Conservation (phyloP, 1,140 invertebrate genomes). For the Nephila pilipes region DNA sequence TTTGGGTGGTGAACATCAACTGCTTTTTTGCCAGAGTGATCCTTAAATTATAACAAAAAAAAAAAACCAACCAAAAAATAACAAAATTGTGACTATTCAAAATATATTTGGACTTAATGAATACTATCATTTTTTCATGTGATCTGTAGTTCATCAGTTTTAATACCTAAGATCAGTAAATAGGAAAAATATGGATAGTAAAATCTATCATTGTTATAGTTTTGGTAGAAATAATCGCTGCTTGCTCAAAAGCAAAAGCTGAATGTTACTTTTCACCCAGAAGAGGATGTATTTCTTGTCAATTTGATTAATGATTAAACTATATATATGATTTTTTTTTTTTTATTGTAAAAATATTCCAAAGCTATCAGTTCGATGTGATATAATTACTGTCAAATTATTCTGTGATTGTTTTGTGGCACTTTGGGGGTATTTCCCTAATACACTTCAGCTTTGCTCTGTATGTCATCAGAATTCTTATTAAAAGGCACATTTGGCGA, state of each 20-base stretch:
- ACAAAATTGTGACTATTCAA: slow-evolving; percentile 62
- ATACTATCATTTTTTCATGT: slow-evolving; percentile 68
- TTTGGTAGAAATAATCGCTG: slow-evolving; percentile 73
- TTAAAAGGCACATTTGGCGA: slow-evolving; percentile 75
- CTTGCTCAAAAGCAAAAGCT: slow-evolving; percentile 74
- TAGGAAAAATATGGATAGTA: slow-evolving; percentile 62
- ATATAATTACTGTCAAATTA: slow-evolving; percentile 73
- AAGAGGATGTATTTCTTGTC: slow-evolving; percentile 72
- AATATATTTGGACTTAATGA: slow-evolving; percentile 50
- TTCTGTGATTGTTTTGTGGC: slow-evolving; percentile 75
- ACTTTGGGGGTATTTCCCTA: slow-evolving; percentile 64
- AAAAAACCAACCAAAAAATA: slow-evolving; percentile 13
- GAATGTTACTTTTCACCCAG: slow-evolving; percentile 72
- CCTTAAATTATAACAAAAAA: slow-evolving; percentile 49
- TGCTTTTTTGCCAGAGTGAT: slow-evolving; percentile 68
- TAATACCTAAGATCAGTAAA: slow-evolving; percentile 66
- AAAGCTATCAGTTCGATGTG: slow-evolving; percentile 74
- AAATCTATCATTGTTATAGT: slow-evolving; percentile 72
- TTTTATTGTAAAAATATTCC: slow-evolving; percentile 66
- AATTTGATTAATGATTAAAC: slow-evolving; percentile 66
- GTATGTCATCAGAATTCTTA: slow-evolving; percentile 75
- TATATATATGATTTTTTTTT: slow-evolving; percentile 70
- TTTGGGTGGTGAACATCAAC: slow-evolving; percentile 74
- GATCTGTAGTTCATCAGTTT: slow-evolving; percentile 69
- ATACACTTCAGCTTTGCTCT: slow-evolving; percentile 76